Base-by-base conservation (phyloP, 2,888 invertebrate species). In the Sminthurinus aureus region DNA sequence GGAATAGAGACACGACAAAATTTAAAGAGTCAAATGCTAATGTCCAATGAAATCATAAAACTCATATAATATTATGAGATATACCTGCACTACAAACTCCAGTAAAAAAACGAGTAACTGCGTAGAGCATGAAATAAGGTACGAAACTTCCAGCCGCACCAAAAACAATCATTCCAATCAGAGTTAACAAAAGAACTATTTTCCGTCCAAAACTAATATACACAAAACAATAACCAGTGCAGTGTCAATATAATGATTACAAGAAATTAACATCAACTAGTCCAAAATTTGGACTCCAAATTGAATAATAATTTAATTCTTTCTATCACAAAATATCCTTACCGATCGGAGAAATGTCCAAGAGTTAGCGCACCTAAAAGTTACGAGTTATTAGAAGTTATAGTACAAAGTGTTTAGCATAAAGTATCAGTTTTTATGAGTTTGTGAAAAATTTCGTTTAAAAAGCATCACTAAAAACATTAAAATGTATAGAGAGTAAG, bases 91-190 rank as follows among this genome's bases (percentile, higher is more conserved):
- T 20, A 50, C 76, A 74, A 74, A 82, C 66, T 15, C 77, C 76
- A 20, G 38, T 50, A 13, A 81, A 20, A 64, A 80, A 88, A 85
- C 88, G 84, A 9, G 85, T 12, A 20, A 83, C 15, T 11, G 86
- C 66, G 81, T 87, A 88, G 3, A 85, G 24, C 18, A 79, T 26
- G 52, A 85, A 88, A 22, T 83, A 80, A 12, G 87, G 87, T 8
- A 87, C 84, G 81, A 88, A 87, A 71, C 88, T 87, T 58, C 87
- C 86, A 38, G 83, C 81, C 12, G 87, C 76, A 58, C 88, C 89
- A 83, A 86, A 87, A 11, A 85, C 78, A 18, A 89, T 85, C 66
- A 88, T 87, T 64, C 89, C 89, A 24, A 89, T 64, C 11, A 89
- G 80, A 11, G 88, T 87, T n/a, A 83, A 74, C 12, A 87, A 85